phyloP scores from a whole-genome alignment of 2,797 vertebrate genomes.

The Paramormyrops hopkinsi region DNA sequence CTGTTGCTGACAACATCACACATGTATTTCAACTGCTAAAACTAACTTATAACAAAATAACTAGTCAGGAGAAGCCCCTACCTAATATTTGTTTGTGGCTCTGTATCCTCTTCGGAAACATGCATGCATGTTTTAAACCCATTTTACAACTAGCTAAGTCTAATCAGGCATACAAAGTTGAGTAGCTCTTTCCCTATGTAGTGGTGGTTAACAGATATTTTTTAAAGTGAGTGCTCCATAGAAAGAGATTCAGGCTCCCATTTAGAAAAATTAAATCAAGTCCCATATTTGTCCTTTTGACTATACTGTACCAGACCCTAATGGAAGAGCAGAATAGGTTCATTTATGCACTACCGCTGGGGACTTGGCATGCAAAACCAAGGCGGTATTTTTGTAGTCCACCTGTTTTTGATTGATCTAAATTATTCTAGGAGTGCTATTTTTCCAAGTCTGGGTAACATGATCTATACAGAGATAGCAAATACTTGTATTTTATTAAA shows the following conservation, averaged over 20 bases:
- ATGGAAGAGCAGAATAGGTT: constrained; percentile 57
- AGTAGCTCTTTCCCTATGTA: constrained; percentile 68
- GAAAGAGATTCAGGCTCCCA: constrained; percentile 53
- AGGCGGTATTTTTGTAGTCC: constrained; percentile 63
- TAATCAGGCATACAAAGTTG: constrained; percentile 43
- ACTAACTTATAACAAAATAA: neutral
- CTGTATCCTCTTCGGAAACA: constrained; percentile 4
- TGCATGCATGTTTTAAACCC: constrained; percentile 9
- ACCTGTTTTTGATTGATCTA: constrained; percentile 71
- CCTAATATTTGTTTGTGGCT: neutral
- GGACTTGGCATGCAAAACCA: constrained; percentile 66
- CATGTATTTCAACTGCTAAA: neutral
- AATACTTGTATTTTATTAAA: constrained; percentile 73
- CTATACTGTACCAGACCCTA: constrained; percentile 60
- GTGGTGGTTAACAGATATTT: constrained; percentile 72
- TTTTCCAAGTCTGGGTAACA: constrained; percentile 53
- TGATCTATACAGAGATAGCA: constrained; percentile 68
- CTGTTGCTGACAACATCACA: neutral
- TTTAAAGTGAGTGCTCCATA: constrained; percentile 69
- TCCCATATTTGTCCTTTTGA: constrained; percentile 50
- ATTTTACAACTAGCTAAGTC: constrained; percentile 30
- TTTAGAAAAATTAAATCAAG: constrained; percentile 73
- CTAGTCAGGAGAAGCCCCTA: neutral
- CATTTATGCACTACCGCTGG: constrained; percentile 47
- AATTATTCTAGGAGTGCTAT: constrained; percentile 52